phyloP scores from a whole-genome alignment of 1,140 invertebrate species.

The Triops longicaudatus region DNA sequence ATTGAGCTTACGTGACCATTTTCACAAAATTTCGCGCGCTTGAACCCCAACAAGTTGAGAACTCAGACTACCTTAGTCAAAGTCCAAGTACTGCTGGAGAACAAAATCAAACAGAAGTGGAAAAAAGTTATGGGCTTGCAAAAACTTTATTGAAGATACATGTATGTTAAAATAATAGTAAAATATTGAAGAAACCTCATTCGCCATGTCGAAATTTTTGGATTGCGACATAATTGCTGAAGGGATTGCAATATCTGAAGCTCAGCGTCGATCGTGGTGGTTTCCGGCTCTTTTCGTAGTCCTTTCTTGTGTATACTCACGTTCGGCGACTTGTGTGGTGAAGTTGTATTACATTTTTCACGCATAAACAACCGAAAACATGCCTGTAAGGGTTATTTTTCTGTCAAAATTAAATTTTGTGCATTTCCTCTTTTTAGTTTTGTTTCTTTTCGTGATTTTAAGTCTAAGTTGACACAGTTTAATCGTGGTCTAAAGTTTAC shows the following conservation, averaged over 20 bases:
- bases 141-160: too few relatives aligned
- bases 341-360: neutral
- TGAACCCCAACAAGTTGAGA: too few relatives aligned
- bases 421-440: neutral
- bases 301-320: constrained; percentile 11
- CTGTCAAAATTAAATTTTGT: neutral
- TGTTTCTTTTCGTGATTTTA: neutral
- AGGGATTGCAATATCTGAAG: neutral
- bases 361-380: neutral
- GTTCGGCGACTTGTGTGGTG: neutral
- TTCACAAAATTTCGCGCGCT: too few relatives aligned
- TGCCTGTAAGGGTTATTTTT: neutral
- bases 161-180: neutral
- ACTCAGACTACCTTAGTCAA: too few relatives aligned
- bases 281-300: neutral
- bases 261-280: neutral
- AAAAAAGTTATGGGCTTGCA: too few relatives aligned
- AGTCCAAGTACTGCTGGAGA: too few relatives aligned
- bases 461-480: neutral
- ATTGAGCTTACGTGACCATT: too few relatives aligned
- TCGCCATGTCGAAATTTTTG: neutral
- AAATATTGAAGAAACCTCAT: neutral
- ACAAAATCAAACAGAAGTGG: too few relatives aligned
- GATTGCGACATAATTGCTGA: neutral
- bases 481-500: neutral